Percentiles rank a stretch among this genome's conserved stretches.
These are phyloP conservation scores for Sternotherus odoratus DNA, from an alignment of 2,797 vertebrate genomes.

Conservation along the genomic window DNA sequence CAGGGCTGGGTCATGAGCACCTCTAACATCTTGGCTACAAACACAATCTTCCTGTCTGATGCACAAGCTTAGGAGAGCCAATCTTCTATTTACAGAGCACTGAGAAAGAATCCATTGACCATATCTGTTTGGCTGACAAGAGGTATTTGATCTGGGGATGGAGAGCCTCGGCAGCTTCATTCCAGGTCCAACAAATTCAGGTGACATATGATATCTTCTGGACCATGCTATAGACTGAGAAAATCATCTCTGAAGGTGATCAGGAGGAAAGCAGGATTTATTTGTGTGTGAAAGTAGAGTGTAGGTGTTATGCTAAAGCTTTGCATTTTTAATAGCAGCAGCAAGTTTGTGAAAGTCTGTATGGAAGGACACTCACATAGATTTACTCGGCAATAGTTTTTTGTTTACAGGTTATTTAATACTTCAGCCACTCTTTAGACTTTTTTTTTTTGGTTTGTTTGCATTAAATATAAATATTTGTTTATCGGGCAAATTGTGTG, in stretches of 20 bases:
- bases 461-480: not conserved
- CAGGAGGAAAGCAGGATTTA: not conserved
- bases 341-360: not conserved
- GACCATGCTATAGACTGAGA: not conserved
- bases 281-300: not conserved
- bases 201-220: constrained; percentile 10
- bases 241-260: not conserved
- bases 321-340: not conserved
- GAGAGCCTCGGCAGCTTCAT: not conserved
- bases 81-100: not conserved
- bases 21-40: too few relatives aligned
- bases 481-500: not conserved
- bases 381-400: not conserved
- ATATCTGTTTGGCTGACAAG: not conserved
- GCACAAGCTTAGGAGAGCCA: not conserved
- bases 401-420: not conserved
- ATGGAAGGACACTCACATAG: not conserved
- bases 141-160: not conserved
- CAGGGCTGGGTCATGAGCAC: too few relatives aligned
- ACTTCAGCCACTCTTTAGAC: not conserved
- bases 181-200: not conserved
- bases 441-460: not conserved
- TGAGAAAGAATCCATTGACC: not conserved
- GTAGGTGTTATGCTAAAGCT: not conserved
- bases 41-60: too few relatives aligned